Evolutionary conservation across 2,888 invertebrate species (phyloP).

Genomic region (Trachelus iudaicus): DNA sequence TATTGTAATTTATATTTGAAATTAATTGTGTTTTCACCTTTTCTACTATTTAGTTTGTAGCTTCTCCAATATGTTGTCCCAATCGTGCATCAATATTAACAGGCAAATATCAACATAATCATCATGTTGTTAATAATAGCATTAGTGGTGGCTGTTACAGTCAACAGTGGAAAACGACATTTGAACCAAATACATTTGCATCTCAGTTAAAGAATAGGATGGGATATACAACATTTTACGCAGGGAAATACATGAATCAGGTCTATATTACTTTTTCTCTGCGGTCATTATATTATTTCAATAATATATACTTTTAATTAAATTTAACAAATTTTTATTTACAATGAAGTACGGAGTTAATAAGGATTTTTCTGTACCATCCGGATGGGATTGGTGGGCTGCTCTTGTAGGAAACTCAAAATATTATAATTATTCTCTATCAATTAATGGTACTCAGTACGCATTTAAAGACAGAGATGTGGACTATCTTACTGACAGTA

Average conservation of each 20-base stretch:
- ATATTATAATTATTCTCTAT: slow-evolving; percentile 91
- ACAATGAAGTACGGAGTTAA: slow-evolving; percentile 72
- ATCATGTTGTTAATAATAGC: slow-evolving; percentile 82
- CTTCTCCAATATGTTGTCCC: slow-evolving; percentile 90
- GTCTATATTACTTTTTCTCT: slow-evolving; percentile 63
- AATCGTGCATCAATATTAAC: slow-evolving; percentile 88
- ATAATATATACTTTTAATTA: slow-evolving; percentile 23
- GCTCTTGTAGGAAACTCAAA: slow-evolving; percentile 90
- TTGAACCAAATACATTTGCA: slow-evolving; percentile 78
- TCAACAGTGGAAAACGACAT: slow-evolving; percentile 72
- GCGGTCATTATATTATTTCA: not conserved
- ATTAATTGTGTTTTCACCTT: not conserved
- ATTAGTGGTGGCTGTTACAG: slow-evolving; percentile 82
- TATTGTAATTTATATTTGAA: not conserved
- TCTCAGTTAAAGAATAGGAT: slow-evolving; percentile 72
- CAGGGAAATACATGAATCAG: slow-evolving; percentile 94
- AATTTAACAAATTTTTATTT: not conserved
- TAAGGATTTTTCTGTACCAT: slow-evolving; percentile 74
- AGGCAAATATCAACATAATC: slow-evolving; percentile 87
- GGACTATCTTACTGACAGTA: slow-evolving; percentile 86
- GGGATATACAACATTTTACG: slow-evolving; percentile 87
- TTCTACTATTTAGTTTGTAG: slow-evolving; percentile 75
- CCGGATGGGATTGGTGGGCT: slow-evolving; percentile 89
- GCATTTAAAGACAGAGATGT: slow-evolving; percentile 68
- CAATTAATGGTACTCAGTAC: slow-evolving; percentile 79